These are phyloP conservation scores for human (Homo sapiens) DNA, from an alignment of 2,113 vertebrate species.

Conservation along the genomic window GRCh38 chr7:66001-66500, in stretches of 20 bases:
- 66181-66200: neutral
- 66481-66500: neutral
- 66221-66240: neutral
- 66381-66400: neutral
- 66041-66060: neutral
- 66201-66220: neutral
- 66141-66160: neutral
- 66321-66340: neutral
- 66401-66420: neutral
- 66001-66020: neutral
- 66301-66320: neutral
- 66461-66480: neutral
- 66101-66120: neutral
- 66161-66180: neutral
- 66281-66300: neutral
- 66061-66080: neutral
- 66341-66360: neutral
- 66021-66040: neutral
- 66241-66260: neutral
- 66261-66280: neutral
- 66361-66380: neutral
- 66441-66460: neutral
- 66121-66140: neutral
- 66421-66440: neutral
- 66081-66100: neutral